phyloP scores from a whole-genome alignment of 1,140 invertebrate species.

The Parapsyche elsis region DNA sequence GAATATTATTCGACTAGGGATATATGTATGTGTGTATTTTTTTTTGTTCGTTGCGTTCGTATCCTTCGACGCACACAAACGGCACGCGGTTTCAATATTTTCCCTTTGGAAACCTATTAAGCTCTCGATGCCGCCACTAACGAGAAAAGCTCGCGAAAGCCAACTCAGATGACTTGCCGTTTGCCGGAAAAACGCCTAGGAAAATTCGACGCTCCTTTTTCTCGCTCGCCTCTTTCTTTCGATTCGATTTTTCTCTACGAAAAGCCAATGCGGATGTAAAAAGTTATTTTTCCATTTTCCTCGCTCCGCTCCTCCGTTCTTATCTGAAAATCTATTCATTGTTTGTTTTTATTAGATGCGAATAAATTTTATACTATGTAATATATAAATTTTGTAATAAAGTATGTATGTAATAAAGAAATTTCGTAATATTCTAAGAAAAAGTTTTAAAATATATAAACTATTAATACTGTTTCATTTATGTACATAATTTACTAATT shows the following conservation, averaged over 20 bases:
- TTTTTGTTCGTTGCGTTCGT: neutral
- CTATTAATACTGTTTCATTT: too few species aligned
- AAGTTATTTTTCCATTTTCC: conserved; percentile 1
- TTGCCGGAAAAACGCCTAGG: conserved; percentile 12
- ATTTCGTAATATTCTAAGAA: too few species aligned
- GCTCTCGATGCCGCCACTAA: conserved; percentile 14
- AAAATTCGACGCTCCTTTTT: neutral
- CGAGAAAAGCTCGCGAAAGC: conserved; percentile 28
- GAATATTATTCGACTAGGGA: too few species aligned
- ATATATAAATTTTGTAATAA: too few species aligned
- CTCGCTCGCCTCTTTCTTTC: neutral
- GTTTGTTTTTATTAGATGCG: neutral
- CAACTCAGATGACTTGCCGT: conserved; percentile 33
- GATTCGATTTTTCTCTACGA: neutral
- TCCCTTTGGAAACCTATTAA: conserved; percentile 29
- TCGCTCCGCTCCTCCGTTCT: neutral
- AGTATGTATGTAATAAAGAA: too few species aligned
- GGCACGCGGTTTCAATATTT: neutral
- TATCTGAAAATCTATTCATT: neutral
- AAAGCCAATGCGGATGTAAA: neutral
- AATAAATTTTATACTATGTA: too few species aligned
- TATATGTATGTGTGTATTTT: neutral
- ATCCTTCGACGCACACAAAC: neutral
- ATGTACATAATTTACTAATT: too few species aligned
- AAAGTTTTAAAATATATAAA: too few species aligned